Evolutionary conservation across 2,888 invertebrate genomes (phyloP), one percentile per base, ranked within the genome.

Genomic region (Sphaerophoria taeniata): DNA sequence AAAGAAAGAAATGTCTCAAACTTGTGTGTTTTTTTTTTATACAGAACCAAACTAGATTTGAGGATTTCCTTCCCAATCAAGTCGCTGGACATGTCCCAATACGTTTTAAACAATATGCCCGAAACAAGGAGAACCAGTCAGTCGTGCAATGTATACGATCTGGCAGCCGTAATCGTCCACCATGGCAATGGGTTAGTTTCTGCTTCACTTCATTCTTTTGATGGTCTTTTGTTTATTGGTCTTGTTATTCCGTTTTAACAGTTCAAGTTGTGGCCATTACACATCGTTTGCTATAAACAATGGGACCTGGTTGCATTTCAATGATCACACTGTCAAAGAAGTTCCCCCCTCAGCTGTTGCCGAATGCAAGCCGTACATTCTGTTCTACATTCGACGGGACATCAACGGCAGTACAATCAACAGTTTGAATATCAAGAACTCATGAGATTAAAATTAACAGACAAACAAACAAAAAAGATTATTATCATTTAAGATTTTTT

Each of bases 221-320:
- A 36, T 24, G n/a, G 6, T 3, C 9, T 39, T 51, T 43, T 33
- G 4, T 45, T 24, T 16, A 2, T 36, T 47, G 1, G 11, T 33
- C 31, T n/a, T 36, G 6, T 36, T 58, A 14, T 45, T 55, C n/a
- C n/a, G n/a, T 24, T 12, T 43, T 14, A 51, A 3, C 73, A 96
- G 96, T 31, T 96, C 96, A 70, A 96, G 96, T 0, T 96, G 96
- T 45, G 97, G 97, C 45, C 97, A 97, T 92, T 97, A 97, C 93
- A 96, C 97, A 75, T 95, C 97, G 84, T 97, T 96, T 92, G 96
- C 96, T 60, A 94, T 95, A 88, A 95, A 96, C 93, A 95, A 95
- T 88, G 95, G 95, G 63, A 95, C 95, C 88, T 97, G 97, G 97
- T 95, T 95, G 92, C 96, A 96, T 92, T 97, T 96, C 93, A 96